Evolutionary conservation across 30 jellyfish, hydroid and myxozoan species (phyloP), one percentile per base, ranked within the genome.

Genomic region (Pelagia noctiluca): DNA sequence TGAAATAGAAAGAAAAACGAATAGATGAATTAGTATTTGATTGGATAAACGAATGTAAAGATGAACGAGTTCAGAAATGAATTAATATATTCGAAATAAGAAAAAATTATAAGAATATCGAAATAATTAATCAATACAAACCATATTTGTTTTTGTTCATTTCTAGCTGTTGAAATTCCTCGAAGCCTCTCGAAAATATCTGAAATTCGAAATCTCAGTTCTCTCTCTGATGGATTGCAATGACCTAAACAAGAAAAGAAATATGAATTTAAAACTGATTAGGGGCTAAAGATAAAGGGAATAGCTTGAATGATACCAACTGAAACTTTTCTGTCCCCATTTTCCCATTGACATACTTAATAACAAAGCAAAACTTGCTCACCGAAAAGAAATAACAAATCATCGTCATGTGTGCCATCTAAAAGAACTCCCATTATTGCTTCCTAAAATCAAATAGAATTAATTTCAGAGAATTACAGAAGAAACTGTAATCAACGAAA

Each of bases 361-460:
- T n/a, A n/a, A n/a, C n/a, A n/a, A n/a, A n/a, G n/a, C n/a, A n/a
- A n/a, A n/a, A n/a, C n/a, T n/a, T 30, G 38, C 86, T 35, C 34
- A 90, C 97, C 97, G 23, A 90, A 42, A 16, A 90, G 47, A 70
- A 90, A 90, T 47, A 90, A 49, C 21, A 90, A 68, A 61, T 90
- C 97, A 42, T 90, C 97, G 11, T 78, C 53, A 64, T 90, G 97
- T 16, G 69, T 63, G 34, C 97, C 97, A 79, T 90, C 97, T 54
- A 83, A 60, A 22, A 90, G 29, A 21, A 90, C 68, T 8, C 80
- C 87, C 13, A 82, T 90, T 24, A 83, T 67, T 0, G 96, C 97
- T 29, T 83, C 93, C 97, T 90, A 42, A 30, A 57, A 65, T 30
- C 21, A 37, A 78, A 11, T 25, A 65, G 12, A 42, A n/a, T n/a